Base-by-base conservation (phyloP, 2,113 vertebrate genomes). In the Hyperopisus bebe region DNA sequence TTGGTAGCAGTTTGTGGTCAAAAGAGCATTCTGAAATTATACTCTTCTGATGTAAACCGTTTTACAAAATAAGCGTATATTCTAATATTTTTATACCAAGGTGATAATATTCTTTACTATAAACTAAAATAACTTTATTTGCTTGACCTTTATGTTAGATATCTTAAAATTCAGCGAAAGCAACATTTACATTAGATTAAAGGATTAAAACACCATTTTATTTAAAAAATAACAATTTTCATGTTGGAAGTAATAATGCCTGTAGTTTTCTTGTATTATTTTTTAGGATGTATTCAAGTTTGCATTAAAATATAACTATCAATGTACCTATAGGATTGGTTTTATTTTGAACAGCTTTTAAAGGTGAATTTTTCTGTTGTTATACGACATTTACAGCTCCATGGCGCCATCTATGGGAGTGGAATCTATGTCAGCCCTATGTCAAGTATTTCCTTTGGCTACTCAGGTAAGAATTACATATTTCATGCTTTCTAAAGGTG, bases 361-460 rank as follows among this genome's bases (percentile, higher is more conserved):
- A 39, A 74, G 70, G 74, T 80, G 15, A 47, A 21, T 84, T 84
- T 24, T 44, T 8, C 5, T 1, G 1, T 83, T n/a, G 7, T 42
- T 46, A 83, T 83, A 47, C 0, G 3, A 8, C 82, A 46, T 89
- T 66, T 93, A 62, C 91, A 98, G 97, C 97, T 98, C 91, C 97
- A 98, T 66, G 97, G 97, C 95, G 97, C 97, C 92, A 97, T 97
- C 96, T 98, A 97, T 93, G 97, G 97, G 94, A 98, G 95, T 94
- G 97, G 97, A 91, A 98, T 98, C 90, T 98, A 98, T 93, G 97
- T 98, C 95, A 98, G 97, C 93, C 97, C 97, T 91, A 95, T 98
- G 95, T 97, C 97, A 92, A 98, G 97, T 96, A 97, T 98, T 96
- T 98, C 97, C 93, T 98, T 98, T 94, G 97, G 97, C 93, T 98